A percentile compares a stretch with the other conserved stretches of the same genome.
Evolutionary conservation across 2,888 invertebrate species (phyloP).

Genomic region (Nesidiocoris tenuis): DNA sequence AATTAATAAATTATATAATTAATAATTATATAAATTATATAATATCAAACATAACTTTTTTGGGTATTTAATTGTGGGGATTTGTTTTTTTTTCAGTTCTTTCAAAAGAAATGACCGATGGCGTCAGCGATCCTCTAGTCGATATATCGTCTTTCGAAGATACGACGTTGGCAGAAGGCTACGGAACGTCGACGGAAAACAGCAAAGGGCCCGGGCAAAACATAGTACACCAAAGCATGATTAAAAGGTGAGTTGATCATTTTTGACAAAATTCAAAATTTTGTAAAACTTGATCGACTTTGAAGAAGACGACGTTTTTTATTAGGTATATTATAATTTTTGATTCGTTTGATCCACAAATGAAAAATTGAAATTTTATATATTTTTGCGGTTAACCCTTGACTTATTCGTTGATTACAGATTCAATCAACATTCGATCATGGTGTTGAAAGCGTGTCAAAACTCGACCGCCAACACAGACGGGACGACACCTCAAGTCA

Average conservation of each 20-base stretch:
- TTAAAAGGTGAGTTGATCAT: slow-evolving; percentile 65
- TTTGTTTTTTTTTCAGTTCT: slow-evolving; percentile 56
- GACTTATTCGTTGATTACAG: no score
- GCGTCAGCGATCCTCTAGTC: slow-evolving; percentile 77
- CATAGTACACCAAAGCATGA: slow-evolving; percentile 85
- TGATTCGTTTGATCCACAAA: no score
- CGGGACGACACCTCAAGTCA: slow-evolving; percentile 9
- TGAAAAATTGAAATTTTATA: no score
- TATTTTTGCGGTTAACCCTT: no score
- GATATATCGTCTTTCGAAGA: slow-evolving; percentile 83
- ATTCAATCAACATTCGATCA: slow-evolving; percentile 97
- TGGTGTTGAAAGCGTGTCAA: slow-evolving; percentile 67
- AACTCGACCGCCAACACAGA: slow-evolving; percentile 29
- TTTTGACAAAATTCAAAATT: no score
- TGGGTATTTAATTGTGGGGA: neutral
- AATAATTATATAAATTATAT: slow-evolving; percentile 9
- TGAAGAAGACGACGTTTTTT: no score
- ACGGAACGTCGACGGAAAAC: slow-evolving; percentile 61
- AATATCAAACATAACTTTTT: neutral
- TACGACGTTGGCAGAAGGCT: slow-evolving; percentile 65
- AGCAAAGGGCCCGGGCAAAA: slow-evolving; percentile 61
- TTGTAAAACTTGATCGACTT: no score
- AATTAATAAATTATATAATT: neutral
- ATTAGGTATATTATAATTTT: no score
- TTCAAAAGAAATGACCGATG: slow-evolving; percentile 71